phyloP scores from a whole-genome alignment of 1,140 invertebrate species.

The Hypothenemus hampei region DNA sequence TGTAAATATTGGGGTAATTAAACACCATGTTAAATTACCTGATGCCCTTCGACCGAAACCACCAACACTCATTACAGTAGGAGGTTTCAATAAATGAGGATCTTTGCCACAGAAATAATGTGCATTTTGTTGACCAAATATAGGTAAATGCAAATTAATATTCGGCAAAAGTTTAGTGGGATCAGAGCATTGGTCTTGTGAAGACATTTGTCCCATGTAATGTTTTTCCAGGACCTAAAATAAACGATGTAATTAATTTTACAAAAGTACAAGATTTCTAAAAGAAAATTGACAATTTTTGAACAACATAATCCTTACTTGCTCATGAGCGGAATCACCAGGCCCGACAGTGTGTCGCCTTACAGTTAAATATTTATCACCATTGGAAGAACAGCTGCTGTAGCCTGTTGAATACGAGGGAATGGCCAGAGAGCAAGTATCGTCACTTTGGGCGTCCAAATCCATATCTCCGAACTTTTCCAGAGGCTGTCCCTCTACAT shows the following conservation, averaged over 20 bases:
- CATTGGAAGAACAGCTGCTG: slow-evolving; percentile 31
- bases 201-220: slow-evolving; percentile 42
- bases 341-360: slow-evolving; percentile 90
- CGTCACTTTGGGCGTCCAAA: slow-evolving; percentile 55
- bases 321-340: slow-evolving; percentile 77
- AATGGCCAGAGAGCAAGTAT: slow-evolving; percentile 35
- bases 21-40: slow-evolving; percentile 23
- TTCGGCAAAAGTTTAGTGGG: slow-evolving; percentile 51
- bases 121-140: slow-evolving; percentile 69
- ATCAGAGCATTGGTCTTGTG: slow-evolving; percentile 31
- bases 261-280: slow-evolving; percentile 4
- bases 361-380: slow-evolving; percentile 47
- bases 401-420: slow-evolving; percentile 39
- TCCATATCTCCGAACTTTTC: slow-evolving; percentile 69
- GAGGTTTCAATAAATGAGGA: slow-evolving; percentile 89
- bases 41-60: slow-evolving; percentile 87
- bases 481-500: slow-evolving; percentile 49
- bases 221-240: slow-evolving; percentile 49
- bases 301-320: slow-evolving; percentile 44
- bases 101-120: slow-evolving; percentile 88
- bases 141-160: slow-evolving; percentile 67
- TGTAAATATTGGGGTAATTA: background rate
- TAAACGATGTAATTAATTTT: too few relatives aligned
- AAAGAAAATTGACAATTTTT: background rate
- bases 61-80: slow-evolving; percentile 78